Percentiles rank a stretch among this genome's conserved stretches.
These are phyloP conservation scores for Palythoa heliodiscus DNA, from an alignment of 92 coral and sea anemone genomes.

Conservation along the genomic window DNA sequence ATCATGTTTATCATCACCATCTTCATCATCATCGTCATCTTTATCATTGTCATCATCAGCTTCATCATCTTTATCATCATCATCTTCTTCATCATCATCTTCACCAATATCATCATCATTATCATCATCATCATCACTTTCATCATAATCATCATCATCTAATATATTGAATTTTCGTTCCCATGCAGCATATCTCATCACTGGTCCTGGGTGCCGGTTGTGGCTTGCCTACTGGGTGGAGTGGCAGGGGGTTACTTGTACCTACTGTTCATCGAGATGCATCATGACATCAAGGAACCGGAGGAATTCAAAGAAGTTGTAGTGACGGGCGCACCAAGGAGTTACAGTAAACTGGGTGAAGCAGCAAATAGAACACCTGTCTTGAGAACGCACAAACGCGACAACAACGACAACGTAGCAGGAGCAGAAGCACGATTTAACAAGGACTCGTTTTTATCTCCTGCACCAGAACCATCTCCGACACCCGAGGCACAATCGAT, in stretches of 20 bases:
- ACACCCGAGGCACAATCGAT: constrained; percentile 5
- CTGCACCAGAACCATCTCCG: constrained; percentile 22
- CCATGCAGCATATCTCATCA: constrained; percentile 51
- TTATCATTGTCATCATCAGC: too few species aligned
- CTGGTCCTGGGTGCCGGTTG: constrained; percentile 85
- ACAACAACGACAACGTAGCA: neutral
- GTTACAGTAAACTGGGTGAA: constrained; percentile 5
- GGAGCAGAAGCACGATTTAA: neutral
- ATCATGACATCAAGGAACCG: constrained; percentile 43
- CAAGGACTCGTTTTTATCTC: neutral
- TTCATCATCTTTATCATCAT: too few species aligned
- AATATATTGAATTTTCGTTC: neutral
- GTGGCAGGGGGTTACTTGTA: constrained; percentile 65
- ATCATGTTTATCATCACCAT: too few species aligned
- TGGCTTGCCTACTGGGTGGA: constrained; percentile 71
- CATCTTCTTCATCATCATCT: too few species aligned
- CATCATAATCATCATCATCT: too few species aligned
- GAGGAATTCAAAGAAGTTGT: constrained; percentile 37
- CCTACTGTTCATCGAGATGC: constrained; percentile 65
- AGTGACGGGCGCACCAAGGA: constrained; percentile 13
- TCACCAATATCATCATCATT: too few species aligned
- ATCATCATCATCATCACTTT: too few species aligned
- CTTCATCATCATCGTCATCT: too few species aligned
- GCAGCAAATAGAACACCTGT: neutral
- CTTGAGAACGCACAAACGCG: neutral